Percentiles rank a stretch among this genome's conserved stretches.
Evolutionary conservation across 2,113 vertebrate species (phyloP).

Genomic region (Neolamprologus cancellatus): DNA sequence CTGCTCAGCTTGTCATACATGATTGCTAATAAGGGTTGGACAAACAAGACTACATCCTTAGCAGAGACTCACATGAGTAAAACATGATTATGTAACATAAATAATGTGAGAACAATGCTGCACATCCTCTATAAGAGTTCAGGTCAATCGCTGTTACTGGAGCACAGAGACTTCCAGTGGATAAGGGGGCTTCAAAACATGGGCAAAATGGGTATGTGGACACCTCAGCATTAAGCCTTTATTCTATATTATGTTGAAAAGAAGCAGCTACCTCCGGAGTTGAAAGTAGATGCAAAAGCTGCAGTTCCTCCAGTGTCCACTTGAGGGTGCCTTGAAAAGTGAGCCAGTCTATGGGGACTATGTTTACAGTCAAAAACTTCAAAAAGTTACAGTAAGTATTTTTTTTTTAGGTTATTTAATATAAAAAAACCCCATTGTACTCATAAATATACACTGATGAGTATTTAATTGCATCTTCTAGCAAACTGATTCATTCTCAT

Average conservation of each 20-base stretch:
- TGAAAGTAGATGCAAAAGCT: not conserved
- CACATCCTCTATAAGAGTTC: not conserved
- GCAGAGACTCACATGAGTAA: not conserved
- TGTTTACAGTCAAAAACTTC: not conserved
- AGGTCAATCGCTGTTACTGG: not conserved
- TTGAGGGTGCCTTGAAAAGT: not conserved
- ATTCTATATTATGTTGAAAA: not conserved
- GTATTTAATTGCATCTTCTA: not conserved
- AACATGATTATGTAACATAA: not conserved
- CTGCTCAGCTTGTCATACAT: not conserved
- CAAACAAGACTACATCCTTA: not conserved
- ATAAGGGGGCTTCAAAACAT: not conserved
- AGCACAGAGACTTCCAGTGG: not conserved
- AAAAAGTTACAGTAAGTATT: not conserved
- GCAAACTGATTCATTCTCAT: not conserved
- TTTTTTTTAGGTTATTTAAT: not conserved
- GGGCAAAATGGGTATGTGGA: not conserved
- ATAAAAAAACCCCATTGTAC: accelerated
- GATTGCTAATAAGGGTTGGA: not conserved
- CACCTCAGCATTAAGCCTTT: not conserved
- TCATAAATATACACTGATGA: not conserved
- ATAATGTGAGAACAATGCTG: not conserved
- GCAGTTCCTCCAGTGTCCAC: not conserved
- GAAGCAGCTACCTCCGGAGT: not conserved
- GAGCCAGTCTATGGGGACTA: not conserved